Conservation (phyloP, 2,113 vertebrate species). For the Pogona vitticeps region DNA sequence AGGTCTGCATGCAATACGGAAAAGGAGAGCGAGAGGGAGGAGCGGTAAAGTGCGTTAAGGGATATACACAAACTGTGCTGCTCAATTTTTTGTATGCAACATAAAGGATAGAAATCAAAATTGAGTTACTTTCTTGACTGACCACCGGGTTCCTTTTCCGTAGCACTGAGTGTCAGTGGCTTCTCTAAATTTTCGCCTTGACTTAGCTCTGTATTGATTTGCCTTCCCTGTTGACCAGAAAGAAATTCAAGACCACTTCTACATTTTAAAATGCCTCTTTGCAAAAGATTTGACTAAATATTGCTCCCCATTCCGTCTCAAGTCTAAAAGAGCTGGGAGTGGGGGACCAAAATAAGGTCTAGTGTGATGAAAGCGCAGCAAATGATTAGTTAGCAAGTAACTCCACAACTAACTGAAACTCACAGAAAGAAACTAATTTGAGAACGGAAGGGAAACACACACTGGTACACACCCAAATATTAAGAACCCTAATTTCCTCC, state of each 20-base stretch:
- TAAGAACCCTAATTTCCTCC: constrained; percentile 25
- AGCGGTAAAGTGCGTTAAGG: neutral
- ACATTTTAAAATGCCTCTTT: constrained; percentile 20
- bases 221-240: neutral
- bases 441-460: neutral
- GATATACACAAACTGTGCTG: neutral
- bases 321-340: neutral
- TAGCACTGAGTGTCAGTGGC: neutral
- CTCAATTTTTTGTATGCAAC: neutral
- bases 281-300: constrained; percentile 29
- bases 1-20: neutral
- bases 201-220: constrained; percentile 29
- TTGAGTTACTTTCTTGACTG: neutral
- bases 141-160: neutral
- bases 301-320: constrained; percentile 9
- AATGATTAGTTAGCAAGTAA: neutral
- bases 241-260: neutral
- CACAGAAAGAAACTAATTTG: constrained; percentile 8
- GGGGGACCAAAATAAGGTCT: neutral
- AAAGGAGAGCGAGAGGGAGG: neutral
- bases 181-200: constrained; percentile 23
- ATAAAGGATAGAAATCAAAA: neutral
- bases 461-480: constrained; percentile 6
- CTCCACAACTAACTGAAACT: neutral
- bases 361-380: no score